Evolutionary conservation across 2,113 vertebrate species (phyloP).

Genomic region (Phalacrocorax pelagicus): DNA sequence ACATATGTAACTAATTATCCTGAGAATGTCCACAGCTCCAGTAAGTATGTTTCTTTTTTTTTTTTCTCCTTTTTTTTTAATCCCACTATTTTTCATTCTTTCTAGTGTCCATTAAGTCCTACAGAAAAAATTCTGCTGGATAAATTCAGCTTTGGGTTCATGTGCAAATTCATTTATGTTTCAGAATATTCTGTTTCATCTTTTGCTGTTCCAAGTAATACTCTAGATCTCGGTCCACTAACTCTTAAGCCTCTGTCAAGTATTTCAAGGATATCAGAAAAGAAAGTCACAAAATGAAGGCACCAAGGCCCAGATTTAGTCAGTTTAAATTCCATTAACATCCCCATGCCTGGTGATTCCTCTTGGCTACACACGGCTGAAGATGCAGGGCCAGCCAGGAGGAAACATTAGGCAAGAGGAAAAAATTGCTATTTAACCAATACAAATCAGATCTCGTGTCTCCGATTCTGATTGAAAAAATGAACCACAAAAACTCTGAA

Average conservation of each 20-base stretch:
- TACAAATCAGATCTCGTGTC: neutral
- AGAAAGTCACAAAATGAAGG: conserved; percentile 2
- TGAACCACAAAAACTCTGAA: neutral
- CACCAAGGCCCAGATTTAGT: neutral
- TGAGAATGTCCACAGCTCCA: conserved; percentile 59
- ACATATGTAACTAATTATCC: conserved; percentile 71
- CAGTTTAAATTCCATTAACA: neutral
- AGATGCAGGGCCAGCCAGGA: neutral
- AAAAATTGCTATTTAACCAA: conserved; percentile 9
- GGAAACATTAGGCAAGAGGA: conserved; percentile 2
- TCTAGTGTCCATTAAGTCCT: neutral
- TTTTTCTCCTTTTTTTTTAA: neutral
- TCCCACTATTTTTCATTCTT: conserved; percentile 39
- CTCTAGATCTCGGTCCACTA: neutral
- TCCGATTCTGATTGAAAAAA: conserved; percentile 27
- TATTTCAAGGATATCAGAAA: neutral
- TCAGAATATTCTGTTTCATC: neutral
- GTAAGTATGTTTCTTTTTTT: neutral
- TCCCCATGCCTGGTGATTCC: neutral
- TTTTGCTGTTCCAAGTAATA: neutral
- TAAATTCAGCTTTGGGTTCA: conserved; percentile 2
- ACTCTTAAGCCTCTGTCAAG: neutral
- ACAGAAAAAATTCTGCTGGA: neutral
- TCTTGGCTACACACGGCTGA: neutral
- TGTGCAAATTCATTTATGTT: conserved; percentile 5